Conservation (phyloP, 2,797 vertebrate genomes). For the Xiphophorus birchmanni region DNA sequence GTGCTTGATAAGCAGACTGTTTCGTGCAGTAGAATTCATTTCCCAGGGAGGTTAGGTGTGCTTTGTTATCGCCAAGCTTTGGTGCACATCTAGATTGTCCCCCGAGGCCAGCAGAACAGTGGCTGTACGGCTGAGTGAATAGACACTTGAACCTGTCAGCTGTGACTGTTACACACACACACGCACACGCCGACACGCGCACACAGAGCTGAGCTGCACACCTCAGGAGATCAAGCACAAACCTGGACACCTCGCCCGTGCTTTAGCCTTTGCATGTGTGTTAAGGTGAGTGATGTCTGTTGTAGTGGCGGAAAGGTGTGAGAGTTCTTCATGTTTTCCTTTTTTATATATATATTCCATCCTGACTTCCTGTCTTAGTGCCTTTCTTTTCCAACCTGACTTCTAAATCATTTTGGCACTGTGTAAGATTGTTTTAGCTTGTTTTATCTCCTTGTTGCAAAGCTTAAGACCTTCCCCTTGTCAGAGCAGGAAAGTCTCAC, state of each 20-base stretch:
- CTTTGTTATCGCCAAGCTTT: constrained; percentile 80
- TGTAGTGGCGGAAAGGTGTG: constrained; percentile 18
- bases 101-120: constrained; percentile 73
- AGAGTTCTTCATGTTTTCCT: constrained; percentile 18
- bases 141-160: constrained; percentile 80
- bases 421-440: constrained; percentile 53
- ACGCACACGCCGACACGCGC: constrained; percentile 61
- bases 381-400: constrained; percentile 50
- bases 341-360: constrained; percentile 36
- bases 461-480: constrained; percentile 50
- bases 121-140: constrained; percentile 76
- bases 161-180: constrained; percentile 70
- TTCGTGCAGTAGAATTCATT: constrained; percentile 79
- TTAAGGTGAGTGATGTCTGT: constrained; percentile 40
- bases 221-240: constrained; percentile 25
- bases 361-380: constrained; percentile 60
- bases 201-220: constrained; percentile 17
- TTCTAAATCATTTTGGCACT: constrained; percentile 47
- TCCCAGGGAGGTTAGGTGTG: constrained; percentile 74
- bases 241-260: constrained; percentile 15
- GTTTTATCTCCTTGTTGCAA: constrained; percentile 44
- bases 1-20: constrained; percentile 75
- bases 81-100: constrained; percentile 81
- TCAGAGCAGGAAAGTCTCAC: constrained; percentile 51
- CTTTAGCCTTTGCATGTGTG: constrained; percentile 10